These are phyloP conservation scores for Lanius collurio DNA, from an alignment of 2,113 vertebrate species.

Conservation along the genomic window DNA sequence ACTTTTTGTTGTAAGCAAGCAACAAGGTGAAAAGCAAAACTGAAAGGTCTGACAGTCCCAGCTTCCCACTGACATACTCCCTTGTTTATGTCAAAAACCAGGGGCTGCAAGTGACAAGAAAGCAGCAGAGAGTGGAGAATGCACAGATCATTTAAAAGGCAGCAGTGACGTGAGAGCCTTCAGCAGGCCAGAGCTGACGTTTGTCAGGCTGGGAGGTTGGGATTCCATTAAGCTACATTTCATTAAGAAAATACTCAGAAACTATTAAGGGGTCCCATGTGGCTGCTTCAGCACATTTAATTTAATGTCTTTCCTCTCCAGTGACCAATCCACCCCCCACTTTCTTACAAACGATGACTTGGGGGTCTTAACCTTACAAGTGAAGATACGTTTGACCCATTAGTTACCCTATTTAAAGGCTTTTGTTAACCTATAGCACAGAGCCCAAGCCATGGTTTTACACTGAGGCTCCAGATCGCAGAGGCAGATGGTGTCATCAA, in stretches of 20 bases:
- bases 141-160: neutral
- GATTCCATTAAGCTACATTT: constrained; percentile 46
- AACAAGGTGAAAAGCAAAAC: constrained; percentile 27
- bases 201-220: neutral
- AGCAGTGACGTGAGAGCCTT: neutral
- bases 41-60: constrained; percentile 9
- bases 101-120: neutral
- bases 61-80: neutral
- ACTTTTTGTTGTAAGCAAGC: neutral
- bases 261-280: constrained; percentile 43
- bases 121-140: neutral
- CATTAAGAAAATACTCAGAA: constrained; percentile 59
- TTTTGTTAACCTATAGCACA: constrained; percentile 32
- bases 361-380: constrained; percentile 71
- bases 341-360: constrained; percentile 35
- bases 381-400: constrained; percentile 52
- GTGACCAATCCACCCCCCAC: constrained; percentile 39
- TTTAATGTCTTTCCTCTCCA: constrained; percentile 60
- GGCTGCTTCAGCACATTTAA: constrained; percentile 46
- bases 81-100: constrained; percentile 13
- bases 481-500: constrained; percentile 64
- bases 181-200: neutral
- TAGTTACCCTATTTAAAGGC: constrained; percentile 49
- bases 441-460: constrained; percentile 14
- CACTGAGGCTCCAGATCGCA: constrained; percentile 1